These are phyloP conservation scores for Hippocampus abdominalis DNA, from an alignment of 2,113 vertebrate species.

Conservation along the genomic window DNA sequence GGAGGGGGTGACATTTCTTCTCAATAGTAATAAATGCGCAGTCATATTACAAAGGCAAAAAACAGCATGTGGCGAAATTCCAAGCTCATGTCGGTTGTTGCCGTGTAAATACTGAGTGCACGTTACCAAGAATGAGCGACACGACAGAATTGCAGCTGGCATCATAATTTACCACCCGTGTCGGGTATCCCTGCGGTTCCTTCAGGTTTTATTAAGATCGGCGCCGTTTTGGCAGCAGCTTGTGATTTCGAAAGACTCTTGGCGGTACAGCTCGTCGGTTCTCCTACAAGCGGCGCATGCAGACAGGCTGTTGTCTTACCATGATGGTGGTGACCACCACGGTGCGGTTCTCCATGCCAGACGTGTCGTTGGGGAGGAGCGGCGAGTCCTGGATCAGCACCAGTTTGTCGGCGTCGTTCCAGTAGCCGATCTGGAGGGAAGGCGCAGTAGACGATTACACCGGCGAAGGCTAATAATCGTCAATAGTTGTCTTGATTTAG, in stretches of 20 bases:
- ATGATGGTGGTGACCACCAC: constrained; percentile 97
- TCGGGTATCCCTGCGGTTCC: constrained; percentile 13
- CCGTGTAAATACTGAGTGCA: not conserved
- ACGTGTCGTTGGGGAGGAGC: constrained; percentile 88
- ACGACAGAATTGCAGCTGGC: not conserved
- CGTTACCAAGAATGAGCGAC: not conserved
- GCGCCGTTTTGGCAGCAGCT: constrained; percentile 11
- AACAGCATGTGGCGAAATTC: not conserved
- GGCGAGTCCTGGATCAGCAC: constrained; percentile 94
- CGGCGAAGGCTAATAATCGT: not conserved
- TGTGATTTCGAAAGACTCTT: constrained; percentile 9
- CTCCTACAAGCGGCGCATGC: not conserved
- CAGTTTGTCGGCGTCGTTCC: constrained; percentile 96
- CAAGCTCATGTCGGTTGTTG: not conserved
- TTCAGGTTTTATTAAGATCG: not conserved
- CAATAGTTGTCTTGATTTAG: not conserved
- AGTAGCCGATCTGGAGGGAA: constrained; percentile 88
- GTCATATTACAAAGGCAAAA: not conserved
- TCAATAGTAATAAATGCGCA: not conserved
- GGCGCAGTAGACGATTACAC: not conserved
- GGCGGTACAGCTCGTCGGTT: not conserved
- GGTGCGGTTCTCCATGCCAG: constrained; percentile 93
- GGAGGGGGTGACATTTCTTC: not conserved
- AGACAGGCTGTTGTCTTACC: constrained; percentile 75
- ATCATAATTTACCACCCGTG: not conserved